These are phyloP conservation scores for Tragelaphus strepsiceros DNA, from an alignment of 2,113 vertebrate genomes.

Conservation along the genomic window DNA sequence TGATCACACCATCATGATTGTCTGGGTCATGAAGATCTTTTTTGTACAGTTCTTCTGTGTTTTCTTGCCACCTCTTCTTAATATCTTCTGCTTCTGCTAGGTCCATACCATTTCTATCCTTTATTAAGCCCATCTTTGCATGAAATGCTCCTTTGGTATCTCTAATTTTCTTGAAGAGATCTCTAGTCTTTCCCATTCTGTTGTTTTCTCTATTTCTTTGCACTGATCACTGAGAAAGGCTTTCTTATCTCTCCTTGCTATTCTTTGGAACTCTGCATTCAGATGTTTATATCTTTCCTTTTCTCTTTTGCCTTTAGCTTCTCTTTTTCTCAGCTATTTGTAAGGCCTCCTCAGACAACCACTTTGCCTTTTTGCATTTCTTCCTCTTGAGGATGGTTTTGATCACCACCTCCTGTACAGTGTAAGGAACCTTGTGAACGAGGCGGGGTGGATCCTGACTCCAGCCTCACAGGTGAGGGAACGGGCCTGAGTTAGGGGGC, in stretches of 20 bases:
- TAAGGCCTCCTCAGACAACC: not conserved
- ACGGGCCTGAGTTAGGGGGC: not conserved
- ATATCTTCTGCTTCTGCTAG: not conserved
- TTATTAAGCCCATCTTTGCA: not conserved
- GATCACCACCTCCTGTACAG: not conserved
- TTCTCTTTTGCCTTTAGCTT: not conserved
- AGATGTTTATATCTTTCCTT: not conserved
- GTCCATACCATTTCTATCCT: not conserved
- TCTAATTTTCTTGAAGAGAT: not conserved
- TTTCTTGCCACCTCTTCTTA: not conserved
- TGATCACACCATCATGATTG: not conserved
- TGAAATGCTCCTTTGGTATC: not conserved
- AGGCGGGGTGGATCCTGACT: not conserved
- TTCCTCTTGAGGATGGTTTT: not conserved
- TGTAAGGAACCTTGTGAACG: not conserved
- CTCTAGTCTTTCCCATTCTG: not conserved
- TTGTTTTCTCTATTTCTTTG: not conserved
- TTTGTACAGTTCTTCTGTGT: not conserved
- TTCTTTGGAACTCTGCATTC: not conserved
- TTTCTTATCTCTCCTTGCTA: not conserved
- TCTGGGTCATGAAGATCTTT: accelerated
- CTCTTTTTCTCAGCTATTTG: not conserved
- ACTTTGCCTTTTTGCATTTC: not conserved
- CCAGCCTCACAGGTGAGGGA: not conserved
- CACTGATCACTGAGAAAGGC: not conserved